Percentiles rank a stretch among this genome's conserved stretches.
Evolutionary conservation across 2,113 vertebrate genomes (phyloP).

Genomic region (Oxygymnocypris stewartii): DNA sequence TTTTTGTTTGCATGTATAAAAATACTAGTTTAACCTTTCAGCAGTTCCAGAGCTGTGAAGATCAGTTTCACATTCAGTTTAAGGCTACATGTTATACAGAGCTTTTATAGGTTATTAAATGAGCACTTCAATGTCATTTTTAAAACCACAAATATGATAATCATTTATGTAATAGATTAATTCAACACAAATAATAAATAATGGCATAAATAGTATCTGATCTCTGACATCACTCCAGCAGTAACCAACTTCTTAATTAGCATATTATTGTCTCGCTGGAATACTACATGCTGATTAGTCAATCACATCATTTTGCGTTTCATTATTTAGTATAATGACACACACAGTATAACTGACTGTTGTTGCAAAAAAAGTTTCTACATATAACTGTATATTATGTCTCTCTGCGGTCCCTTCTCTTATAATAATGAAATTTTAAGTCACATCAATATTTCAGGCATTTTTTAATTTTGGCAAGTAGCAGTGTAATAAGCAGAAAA

Average conservation of each 20-base stretch:
- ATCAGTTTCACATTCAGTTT: neutral
- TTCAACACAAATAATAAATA: neutral
- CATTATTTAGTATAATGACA: neutral
- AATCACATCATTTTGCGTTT: neutral
- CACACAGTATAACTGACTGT: neutral
- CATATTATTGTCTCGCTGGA: neutral
- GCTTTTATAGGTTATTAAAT: neutral
- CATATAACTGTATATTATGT: neutral
- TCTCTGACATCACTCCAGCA: neutral
- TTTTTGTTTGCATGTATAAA: neutral
- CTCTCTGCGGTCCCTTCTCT: neutral
- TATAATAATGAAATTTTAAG: neutral
- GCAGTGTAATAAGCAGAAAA: neutral
- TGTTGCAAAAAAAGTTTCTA: neutral
- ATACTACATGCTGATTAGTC: neutral
- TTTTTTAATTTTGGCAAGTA: neutral
- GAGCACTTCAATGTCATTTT: neutral
- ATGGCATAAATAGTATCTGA: neutral
- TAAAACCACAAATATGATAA: neutral
- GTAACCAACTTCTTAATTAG: neutral
- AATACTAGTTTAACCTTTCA: neutral
- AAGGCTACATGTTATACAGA: neutral
- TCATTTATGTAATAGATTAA: neutral
- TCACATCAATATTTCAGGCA: neutral
- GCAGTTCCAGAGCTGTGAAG: neutral